Percentiles rank a stretch among this genome's conserved stretches.
phyloP scores from a whole-genome alignment of 2,888 invertebrate genomes.

The Conomelus anceps region DNA sequence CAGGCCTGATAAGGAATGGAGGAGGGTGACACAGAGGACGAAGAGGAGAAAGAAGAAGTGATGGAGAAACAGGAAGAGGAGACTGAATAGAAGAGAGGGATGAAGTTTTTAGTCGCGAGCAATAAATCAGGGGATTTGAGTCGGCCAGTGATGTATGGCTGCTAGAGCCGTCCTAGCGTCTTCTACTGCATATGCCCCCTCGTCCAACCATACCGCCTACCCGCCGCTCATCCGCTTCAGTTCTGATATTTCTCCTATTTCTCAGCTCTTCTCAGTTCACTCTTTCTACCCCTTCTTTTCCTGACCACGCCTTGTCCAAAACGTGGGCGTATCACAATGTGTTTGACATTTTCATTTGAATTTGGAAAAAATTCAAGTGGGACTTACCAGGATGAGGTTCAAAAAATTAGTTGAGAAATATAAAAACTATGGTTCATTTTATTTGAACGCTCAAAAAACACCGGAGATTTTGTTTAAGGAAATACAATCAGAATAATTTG shows the following conservation, averaged over 20 bases:
- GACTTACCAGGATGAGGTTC: background rate
- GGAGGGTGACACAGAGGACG: background rate
- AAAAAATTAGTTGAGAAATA: too few species aligned
- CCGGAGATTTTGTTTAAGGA: too few species aligned
- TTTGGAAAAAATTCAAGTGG: background rate
- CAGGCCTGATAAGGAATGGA: background rate
- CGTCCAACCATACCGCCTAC: background rate
- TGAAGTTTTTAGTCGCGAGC: constrained; percentile 12
- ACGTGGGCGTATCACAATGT: background rate
- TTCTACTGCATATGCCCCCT: background rate
- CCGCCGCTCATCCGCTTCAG: background rate
- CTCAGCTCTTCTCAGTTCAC: background rate
- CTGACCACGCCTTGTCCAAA: background rate
- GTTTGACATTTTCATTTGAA: background rate
- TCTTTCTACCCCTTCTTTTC: background rate
- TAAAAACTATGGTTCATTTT: too few species aligned
- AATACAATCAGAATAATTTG: too few species aligned
- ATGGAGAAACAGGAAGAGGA: background rate
- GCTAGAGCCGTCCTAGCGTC: background rate
- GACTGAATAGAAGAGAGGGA: background rate
- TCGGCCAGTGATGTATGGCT: constrained; percentile 4
- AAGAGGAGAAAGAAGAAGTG: background rate
- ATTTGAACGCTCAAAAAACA: too few species aligned
- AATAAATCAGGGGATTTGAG: constrained; percentile 13
- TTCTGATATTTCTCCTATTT: background rate